These are phyloP conservation scores for Hesperophylax magnus DNA, from an alignment of 1,140 invertebrate genomes.

Conservation along the genomic window DNA sequence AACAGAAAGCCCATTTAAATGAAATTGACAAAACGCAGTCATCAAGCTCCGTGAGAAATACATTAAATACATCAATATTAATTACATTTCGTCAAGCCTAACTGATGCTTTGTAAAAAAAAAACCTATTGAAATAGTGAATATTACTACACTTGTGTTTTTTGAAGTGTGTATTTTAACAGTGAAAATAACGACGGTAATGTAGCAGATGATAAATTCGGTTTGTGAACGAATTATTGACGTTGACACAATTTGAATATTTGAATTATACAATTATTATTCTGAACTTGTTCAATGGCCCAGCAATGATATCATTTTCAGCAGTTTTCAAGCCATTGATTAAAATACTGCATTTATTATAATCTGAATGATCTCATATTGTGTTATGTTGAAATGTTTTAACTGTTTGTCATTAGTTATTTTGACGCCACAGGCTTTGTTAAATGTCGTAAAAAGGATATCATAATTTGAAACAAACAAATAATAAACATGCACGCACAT, in stretches of 20 bases:
- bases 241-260: slow-evolving; percentile 1
- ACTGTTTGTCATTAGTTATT: too few species aligned
- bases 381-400: too few species aligned
- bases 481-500: too few species aligned
- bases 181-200: background rate
- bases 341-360: too few species aligned
- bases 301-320: too few species aligned
- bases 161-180: background rate
- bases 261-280: background rate
- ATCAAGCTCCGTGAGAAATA: slow-evolving; percentile 35
- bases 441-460: too few species aligned
- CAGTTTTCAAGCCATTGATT: too few species aligned
- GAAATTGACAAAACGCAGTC: slow-evolving; percentile 3
- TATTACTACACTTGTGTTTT: background rate
- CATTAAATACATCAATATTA: background rate
- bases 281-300: too few species aligned
- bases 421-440: too few species aligned
- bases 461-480: too few species aligned
- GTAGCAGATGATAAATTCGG: background rate
- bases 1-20: slow-evolving; percentile 7
- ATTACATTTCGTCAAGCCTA: slow-evolving; percentile 16
- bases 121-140: slow-evolving; percentile 5
- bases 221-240: background rate
- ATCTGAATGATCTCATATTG: too few species aligned
- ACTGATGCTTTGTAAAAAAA: background rate